These are phyloP conservation scores for Sarcophaga rosellei DNA, from an alignment of 2,888 invertebrate genomes.

Conservation along the genomic window DNA sequence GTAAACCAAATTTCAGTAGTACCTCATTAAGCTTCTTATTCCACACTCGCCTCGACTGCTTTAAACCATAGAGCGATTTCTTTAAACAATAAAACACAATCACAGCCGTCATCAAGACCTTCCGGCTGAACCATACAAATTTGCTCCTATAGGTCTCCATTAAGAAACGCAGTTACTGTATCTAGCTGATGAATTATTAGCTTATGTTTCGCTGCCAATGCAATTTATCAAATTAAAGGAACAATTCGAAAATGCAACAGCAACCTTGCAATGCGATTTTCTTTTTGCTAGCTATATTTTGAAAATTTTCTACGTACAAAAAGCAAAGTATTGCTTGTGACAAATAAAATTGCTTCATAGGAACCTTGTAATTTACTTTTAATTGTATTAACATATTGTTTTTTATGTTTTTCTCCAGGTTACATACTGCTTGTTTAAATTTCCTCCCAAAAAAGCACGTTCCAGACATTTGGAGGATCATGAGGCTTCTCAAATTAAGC, in stretches of 20 bases:
- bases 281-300: too few relatives aligned
- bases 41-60: conserved; percentile 27
- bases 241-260: too few relatives aligned
- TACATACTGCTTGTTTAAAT: conserved; percentile 91
- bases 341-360: too few relatives aligned
- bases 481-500: conserved; percentile 85
- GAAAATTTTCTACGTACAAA: too few relatives aligned
- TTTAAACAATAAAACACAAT: conserved; percentile 35
- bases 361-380: too few relatives aligned
- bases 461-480: conserved; percentile 83
- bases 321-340: too few relatives aligned
- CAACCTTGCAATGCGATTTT: too few relatives aligned
- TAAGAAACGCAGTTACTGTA: conserved; percentile 51
- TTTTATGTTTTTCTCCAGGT: conserved; percentile 73
- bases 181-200: conserved; percentile 53
- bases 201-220: conserved; percentile 40
- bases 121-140: conserved; percentile 26
- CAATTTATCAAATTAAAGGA: background rate
- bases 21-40: conserved; percentile 2
- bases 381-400: background rate
- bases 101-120: conserved; percentile 4
- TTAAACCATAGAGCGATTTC: conserved; percentile 44
- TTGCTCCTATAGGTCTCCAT: conserved; percentile 27
- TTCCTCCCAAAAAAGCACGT: conserved; percentile 87
- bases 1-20: background rate